These are phyloP conservation scores for Tetraodon nigroviridis DNA, from an alignment of 2,113 vertebrate genomes.

Conservation along the genomic window DNA sequence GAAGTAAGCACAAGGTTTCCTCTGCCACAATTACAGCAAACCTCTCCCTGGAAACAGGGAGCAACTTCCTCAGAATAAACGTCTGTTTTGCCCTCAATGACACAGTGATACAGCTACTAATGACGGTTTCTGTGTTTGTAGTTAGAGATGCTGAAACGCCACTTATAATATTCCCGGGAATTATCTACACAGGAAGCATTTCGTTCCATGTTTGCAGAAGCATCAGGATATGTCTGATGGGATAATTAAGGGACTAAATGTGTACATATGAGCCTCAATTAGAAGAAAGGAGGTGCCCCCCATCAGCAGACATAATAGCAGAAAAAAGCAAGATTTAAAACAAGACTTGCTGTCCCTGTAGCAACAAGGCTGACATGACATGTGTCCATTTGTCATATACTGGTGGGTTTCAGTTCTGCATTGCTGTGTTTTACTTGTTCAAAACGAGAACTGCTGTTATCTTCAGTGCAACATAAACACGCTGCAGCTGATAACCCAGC, in stretches of 20 bases:
- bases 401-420: slow-evolving; percentile 42
- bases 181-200: slow-evolving; percentile 35
- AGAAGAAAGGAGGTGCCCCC: slow-evolving; percentile 3
- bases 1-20: slow-evolving; percentile 36
- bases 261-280: background rate
- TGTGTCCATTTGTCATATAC: background rate
- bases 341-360: too few relatives aligned
- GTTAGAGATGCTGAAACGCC: slow-evolving; percentile 13
- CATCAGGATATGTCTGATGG: slow-evolving; percentile 33
- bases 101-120: slow-evolving; percentile 32
- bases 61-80: slow-evolving; percentile 34
- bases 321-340: slow-evolving; percentile 1
- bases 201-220: slow-evolving; percentile 36
- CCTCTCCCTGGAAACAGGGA: slow-evolving; percentile 19
- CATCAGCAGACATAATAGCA: slow-evolving; percentile 6
- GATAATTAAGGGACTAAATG: slow-evolving; percentile 15
- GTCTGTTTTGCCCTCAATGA: slow-evolving; percentile 28
- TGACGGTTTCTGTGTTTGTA: slow-evolving; percentile 47
- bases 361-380: too few relatives aligned
- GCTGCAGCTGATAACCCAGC: background rate
- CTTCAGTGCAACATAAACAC: background rate
- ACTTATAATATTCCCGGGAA: slow-evolving; percentile 41
- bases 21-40: slow-evolving; percentile 36
- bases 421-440: slow-evolving; percentile 4
- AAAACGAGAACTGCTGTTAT: background rate